phyloP scores from a whole-genome alignment of 2,113 vertebrate species.

The Percopsis transmontana region DNA sequence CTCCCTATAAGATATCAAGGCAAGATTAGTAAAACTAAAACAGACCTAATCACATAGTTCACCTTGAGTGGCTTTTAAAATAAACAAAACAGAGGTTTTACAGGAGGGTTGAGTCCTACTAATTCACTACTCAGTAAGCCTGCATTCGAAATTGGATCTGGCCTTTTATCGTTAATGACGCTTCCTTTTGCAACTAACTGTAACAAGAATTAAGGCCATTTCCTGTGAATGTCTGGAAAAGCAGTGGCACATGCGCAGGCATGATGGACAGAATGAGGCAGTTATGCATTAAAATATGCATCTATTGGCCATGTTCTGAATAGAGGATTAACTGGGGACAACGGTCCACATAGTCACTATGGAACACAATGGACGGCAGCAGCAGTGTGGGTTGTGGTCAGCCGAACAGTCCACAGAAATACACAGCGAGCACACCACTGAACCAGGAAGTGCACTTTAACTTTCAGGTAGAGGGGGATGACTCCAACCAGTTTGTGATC shows the following conservation, averaged over 20 bases:
- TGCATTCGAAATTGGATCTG: conserved; percentile 8
- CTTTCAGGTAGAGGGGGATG: too few relatives aligned
- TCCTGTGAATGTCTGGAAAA: conserved; percentile 11
- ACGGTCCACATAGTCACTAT: too few relatives aligned
- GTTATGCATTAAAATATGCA: too few relatives aligned
- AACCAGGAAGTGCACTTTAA: neutral
- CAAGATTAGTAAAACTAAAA: neutral
- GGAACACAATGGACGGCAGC: too few relatives aligned
- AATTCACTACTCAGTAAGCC: too few relatives aligned
- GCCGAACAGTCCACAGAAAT: neutral
- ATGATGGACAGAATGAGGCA: conserved; percentile 22
- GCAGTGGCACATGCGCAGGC: neutral
- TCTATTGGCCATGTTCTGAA: too few relatives aligned
- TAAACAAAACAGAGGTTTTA: neutral
- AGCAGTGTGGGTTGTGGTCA: too few relatives aligned
- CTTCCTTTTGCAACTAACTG: conserved; percentile 39
- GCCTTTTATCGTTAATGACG: neutral
- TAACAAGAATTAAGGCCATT: neutral
- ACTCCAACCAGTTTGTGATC: too few relatives aligned
- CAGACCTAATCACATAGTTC: neutral
- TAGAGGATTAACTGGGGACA: too few relatives aligned
- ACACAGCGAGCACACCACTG: neutral
- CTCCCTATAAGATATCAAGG: neutral
- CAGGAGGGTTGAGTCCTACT: conserved; percentile 10
- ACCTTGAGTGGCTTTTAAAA: neutral